Evolutionary conservation across 2,888 invertebrate species (phyloP), one percentile per base, ranked within the genome.

Genomic region (Hyppa rectilinea): DNA sequence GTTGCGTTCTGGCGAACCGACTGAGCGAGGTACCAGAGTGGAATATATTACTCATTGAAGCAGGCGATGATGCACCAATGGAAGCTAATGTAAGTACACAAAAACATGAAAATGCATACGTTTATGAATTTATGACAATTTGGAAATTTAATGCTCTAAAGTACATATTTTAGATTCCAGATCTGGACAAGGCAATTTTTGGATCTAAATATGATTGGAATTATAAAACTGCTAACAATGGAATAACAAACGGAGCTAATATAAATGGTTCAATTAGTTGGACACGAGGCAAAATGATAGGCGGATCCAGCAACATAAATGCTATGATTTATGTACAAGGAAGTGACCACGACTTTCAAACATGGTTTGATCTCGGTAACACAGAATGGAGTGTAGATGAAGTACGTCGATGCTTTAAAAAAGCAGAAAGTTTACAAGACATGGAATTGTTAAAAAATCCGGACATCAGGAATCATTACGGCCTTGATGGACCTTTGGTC

Each of bases 191-290:
- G 31, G 31, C 43, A 0, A 45, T 91, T n/a, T 83, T 40, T 26
- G 50, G 97, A 84, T 94, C 89, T 9, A 67, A 81, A 87, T 92
- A 98, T 69, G 98, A 98, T 89, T 98, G 98, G 98, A 96, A 97
- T 87, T 98, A 98, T 90, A 97, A 97, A 89, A 98, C 98, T 0
- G 97, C 98, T 85, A 97, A 98, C 0, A 97, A 97, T 87, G 97
- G 97, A 36, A 96, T 96, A 56, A 96, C 97, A 0, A 98, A 98
- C 88, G 93, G 97, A 85, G 98, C 97, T 96, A 93, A 92, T 50
- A 83, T 87, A 69, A 87, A 89, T 58, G 86, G 89, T 62, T 77
- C 88, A 53, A 89, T 92, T 10, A 82, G 79, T 5, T 97, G 97
- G 97, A 96, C 97, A 9, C 92, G 97, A 69, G 97, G 97, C 0